These are phyloP conservation scores for Caiman crocodilus DNA, from an alignment of 2,797 vertebrate genomes.

Conservation along the genomic window DNA sequence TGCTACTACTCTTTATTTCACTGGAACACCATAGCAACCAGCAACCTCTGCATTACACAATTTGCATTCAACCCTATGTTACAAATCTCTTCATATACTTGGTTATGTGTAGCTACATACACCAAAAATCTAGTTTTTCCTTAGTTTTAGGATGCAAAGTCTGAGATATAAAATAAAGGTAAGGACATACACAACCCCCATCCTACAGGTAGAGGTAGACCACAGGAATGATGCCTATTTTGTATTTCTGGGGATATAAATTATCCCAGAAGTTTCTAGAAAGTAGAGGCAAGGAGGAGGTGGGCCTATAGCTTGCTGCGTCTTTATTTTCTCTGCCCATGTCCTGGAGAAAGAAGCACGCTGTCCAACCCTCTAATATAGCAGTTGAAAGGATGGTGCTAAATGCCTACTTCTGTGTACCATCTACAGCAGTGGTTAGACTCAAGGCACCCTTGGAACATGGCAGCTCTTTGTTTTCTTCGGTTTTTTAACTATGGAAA, in stretches of 20 bases:
- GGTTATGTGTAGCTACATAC: slow-evolving; percentile 34
- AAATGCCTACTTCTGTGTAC: not conserved
- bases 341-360: not conserved
- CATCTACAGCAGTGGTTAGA: no score
- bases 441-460: no score
- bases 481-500: no score
- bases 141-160: not conserved
- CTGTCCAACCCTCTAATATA: not conserved
- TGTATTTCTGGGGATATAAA: not conserved
- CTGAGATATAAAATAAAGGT: not conserved
- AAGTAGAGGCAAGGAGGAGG: not conserved
- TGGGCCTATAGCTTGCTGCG: not conserved
- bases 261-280: not conserved
- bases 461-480: no score
- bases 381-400: not conserved
- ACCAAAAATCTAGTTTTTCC: not conserved
- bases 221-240: not conserved
- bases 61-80: not conserved
- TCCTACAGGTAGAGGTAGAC: fast-evolving
- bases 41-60: not conserved
- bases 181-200: not conserved
- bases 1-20: slow-evolving; percentile 37
- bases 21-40: slow-evolving; percentile 67
- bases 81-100: slow-evolving; percentile 2
- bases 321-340: not conserved